phyloP scores from a whole-genome alignment of 2,797 vertebrate genomes.

The Tapera naevia region DNA sequence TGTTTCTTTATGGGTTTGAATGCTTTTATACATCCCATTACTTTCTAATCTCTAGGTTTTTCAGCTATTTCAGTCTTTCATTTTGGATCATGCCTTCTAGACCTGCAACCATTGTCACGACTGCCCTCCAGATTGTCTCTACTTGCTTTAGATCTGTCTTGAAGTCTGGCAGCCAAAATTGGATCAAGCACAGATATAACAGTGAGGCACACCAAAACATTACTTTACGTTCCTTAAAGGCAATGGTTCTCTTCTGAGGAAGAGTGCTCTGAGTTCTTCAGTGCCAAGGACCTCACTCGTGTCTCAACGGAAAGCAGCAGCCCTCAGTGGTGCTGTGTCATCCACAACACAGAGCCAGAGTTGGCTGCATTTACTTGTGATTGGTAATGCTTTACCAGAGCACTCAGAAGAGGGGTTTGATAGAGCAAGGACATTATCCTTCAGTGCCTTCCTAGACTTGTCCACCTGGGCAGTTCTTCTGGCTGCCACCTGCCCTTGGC shows the following conservation, averaged over 20 bases:
- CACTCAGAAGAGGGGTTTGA: background rate
- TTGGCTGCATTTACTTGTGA: background rate
- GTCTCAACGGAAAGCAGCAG: background rate
- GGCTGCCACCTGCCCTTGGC: background rate
- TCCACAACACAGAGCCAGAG: rapidly evolving
- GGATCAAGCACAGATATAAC: background rate
- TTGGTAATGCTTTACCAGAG: background rate
- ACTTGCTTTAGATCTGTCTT: background rate
- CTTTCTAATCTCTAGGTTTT: background rate
- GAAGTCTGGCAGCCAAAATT: background rate
- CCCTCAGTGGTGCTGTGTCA: background rate
- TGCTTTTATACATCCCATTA: background rate
- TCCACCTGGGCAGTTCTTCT: background rate
- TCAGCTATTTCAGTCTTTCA: background rate
- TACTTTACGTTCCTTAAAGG: background rate
- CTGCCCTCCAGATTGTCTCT: background rate
- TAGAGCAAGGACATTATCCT: background rate
- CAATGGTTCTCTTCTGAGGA: background rate
- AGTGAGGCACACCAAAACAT: background rate
- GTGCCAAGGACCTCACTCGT: background rate
- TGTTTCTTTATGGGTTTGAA: background rate
- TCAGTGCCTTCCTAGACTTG: background rate
- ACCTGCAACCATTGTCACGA: background rate
- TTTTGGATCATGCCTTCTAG: background rate
- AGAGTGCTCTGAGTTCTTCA: background rate